Percentiles rank a stretch among this genome's conserved stretches.
Conservation (phyloP, 2,888 invertebrate genomes). For the Cybosia mesomella region DNA sequence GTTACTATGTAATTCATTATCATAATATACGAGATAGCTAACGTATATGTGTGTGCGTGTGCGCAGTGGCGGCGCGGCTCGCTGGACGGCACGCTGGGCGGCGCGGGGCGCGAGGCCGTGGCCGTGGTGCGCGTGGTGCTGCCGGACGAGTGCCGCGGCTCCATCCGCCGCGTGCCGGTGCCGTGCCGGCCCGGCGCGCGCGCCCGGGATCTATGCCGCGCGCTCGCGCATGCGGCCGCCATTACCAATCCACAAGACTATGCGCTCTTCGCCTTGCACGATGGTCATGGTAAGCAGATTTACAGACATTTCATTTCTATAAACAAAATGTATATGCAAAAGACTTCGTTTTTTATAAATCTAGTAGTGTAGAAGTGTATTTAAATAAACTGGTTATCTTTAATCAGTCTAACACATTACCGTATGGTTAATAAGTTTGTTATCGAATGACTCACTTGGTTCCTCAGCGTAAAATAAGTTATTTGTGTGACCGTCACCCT, state of each 20-base stretch:
- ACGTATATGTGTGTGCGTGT: neutral
- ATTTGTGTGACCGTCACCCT: no score
- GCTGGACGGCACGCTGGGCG: conserved; percentile 50
- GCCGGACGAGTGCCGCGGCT: conserved; percentile 97
- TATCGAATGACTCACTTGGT: no score
- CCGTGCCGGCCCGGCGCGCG: conserved; percentile 98
- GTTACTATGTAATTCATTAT: no score
- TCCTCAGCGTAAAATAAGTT: no score
- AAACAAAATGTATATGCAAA: neutral
- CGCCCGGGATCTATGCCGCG: conserved; percentile 96
- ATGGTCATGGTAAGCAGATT: conserved; percentile 92
- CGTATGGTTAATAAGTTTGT: no score
- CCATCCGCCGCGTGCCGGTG: conserved; percentile 95
- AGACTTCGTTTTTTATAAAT: no score
- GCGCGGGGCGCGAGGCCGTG: conserved; percentile 59
- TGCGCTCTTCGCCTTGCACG: conserved; percentile 95
- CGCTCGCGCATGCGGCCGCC: conserved; percentile 97
- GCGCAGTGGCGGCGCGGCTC: conserved; percentile 86
- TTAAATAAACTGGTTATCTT: no score
- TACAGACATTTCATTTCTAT: neutral
- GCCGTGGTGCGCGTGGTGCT: conserved; percentile 95
- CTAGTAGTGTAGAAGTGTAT: no score
- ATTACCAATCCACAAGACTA: conserved; percentile 99
- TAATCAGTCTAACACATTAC: no score
- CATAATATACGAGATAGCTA: neutral